Conservation (phyloP, 1,140 invertebrate genomes). For the Cydia strobilella region DNA sequence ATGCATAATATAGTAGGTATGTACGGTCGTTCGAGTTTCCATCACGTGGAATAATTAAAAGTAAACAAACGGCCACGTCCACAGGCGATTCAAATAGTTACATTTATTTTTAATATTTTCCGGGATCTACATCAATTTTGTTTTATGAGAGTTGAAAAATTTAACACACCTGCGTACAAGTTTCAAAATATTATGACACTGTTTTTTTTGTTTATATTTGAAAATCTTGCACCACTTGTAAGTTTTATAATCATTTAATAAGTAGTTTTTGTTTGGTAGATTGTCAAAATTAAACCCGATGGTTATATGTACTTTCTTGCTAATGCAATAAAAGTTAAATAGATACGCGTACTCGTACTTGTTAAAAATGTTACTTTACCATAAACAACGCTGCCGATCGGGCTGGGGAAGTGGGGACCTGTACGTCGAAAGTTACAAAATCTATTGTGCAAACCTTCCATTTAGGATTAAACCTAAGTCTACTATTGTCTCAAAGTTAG, state of each 20-base stretch:
- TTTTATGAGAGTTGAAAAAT: constrained; percentile 29
- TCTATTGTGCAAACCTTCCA: constrained; percentile 2
- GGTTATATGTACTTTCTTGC: no score
- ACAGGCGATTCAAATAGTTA: constrained; percentile 58
- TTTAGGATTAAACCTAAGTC: constrained; percentile 11
- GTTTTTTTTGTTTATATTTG: not conserved
- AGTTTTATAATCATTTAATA: no score
- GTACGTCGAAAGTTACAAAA: not conserved
- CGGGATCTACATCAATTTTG: constrained; percentile 46
- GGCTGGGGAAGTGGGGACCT: not conserved
- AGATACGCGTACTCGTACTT: no score
- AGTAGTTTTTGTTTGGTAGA: not conserved
- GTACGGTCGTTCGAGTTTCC: constrained; percentile 47
- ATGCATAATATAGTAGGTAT: constrained; percentile 28
- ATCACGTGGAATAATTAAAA: constrained; percentile 69
- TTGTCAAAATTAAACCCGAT: no score
- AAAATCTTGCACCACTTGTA: no score
- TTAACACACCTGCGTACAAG: not conserved
- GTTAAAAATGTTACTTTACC: no score
- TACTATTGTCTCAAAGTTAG: constrained; percentile 29
- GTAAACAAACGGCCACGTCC: constrained; percentile 63
- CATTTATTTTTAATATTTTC: constrained; percentile 62
- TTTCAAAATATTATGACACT: not conserved
- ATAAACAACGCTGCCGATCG: no score
- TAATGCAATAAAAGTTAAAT: no score